These are phyloP conservation scores for Philereme transversata DNA, from an alignment of 2,888 invertebrate genomes.

Conservation along the genomic window DNA sequence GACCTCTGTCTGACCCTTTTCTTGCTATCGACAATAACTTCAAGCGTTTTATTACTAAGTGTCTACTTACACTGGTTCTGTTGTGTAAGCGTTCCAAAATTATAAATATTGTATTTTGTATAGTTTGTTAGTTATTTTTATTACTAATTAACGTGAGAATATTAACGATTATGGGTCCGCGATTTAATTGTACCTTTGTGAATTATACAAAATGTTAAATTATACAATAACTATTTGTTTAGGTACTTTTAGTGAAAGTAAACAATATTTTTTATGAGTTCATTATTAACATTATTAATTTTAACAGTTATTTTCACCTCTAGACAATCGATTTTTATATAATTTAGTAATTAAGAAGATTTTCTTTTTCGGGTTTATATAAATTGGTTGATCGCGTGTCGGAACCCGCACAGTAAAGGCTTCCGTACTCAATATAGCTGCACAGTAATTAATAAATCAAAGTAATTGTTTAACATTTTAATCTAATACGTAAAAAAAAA, in stretches of 20 bases:
- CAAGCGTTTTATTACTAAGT: constrained; percentile 26
- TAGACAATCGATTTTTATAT: too few species aligned
- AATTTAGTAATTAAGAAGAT: too few species aligned
- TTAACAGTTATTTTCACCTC: not conserved
- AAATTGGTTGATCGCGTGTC: too few species aligned
- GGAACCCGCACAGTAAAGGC: too few species aligned
- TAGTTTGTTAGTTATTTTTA: constrained; percentile 38
- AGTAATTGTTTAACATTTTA: too few species aligned
- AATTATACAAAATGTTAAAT: constrained; percentile 9
- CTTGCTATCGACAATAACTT: constrained; percentile 15
- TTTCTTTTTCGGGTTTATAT: too few species aligned
- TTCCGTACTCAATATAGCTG: too few species aligned
- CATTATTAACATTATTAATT: not conserved
- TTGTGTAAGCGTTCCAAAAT: constrained; percentile 37
- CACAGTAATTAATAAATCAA: too few species aligned
- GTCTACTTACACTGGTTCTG: constrained; percentile 28
- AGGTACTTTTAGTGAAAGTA: not conserved
- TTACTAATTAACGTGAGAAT: constrained; percentile 48
- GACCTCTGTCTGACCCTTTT: constrained; percentile 32
- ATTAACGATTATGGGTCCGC: constrained; percentile 19
- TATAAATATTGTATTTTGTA: constrained; percentile 41
- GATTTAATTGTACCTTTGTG: constrained; percentile 14
- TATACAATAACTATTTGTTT: not conserved
- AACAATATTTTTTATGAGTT: not conserved
- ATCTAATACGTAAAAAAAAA: too few species aligned